phyloP scores from a whole-genome alignment of 2,113 vertebrate genomes.

The Glareola pratincola region DNA sequence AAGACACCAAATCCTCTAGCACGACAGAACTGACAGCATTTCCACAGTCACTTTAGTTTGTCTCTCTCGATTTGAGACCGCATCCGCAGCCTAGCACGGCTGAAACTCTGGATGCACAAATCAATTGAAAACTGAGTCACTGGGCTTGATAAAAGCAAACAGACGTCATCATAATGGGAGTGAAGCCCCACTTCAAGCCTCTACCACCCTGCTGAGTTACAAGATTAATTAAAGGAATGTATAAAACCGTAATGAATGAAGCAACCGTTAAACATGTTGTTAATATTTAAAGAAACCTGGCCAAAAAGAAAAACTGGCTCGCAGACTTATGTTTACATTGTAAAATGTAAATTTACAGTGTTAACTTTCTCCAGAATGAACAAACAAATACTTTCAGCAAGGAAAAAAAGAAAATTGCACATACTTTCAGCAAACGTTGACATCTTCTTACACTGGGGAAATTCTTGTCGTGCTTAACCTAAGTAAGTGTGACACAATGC shows the following conservation, averaged over 20 bases:
- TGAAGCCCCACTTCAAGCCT: neutral
- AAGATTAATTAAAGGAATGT: neutral
- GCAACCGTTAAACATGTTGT: neutral
- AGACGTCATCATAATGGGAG: neutral
- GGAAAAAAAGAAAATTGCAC: neutral
- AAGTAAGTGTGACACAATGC: neutral
- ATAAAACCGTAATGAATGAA: neutral
- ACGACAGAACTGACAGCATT: neutral
- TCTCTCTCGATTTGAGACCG: neutral
- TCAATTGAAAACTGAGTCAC: slow-evolving; percentile 45
- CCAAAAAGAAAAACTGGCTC: neutral
- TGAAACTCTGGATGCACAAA: slow-evolving; percentile 9
- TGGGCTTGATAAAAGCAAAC: slow-evolving; percentile 29
- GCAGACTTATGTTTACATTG: neutral
- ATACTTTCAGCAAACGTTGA: neutral
- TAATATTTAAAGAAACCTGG: slow-evolving; percentile 12
- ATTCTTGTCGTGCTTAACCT: slow-evolving; percentile 33
- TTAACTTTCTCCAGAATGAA: neutral
- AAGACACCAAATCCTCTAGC: neutral
- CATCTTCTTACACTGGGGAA: neutral
- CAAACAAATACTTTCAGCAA: slow-evolving; percentile 1
- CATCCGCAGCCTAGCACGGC: neutral
- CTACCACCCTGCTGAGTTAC: neutral
- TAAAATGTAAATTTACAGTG: neutral
- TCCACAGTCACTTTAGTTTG: neutral